Evolutionary conservation across 2,797 vertebrate species (phyloP).

Genomic region (Enteromius viviparus): DNA sequence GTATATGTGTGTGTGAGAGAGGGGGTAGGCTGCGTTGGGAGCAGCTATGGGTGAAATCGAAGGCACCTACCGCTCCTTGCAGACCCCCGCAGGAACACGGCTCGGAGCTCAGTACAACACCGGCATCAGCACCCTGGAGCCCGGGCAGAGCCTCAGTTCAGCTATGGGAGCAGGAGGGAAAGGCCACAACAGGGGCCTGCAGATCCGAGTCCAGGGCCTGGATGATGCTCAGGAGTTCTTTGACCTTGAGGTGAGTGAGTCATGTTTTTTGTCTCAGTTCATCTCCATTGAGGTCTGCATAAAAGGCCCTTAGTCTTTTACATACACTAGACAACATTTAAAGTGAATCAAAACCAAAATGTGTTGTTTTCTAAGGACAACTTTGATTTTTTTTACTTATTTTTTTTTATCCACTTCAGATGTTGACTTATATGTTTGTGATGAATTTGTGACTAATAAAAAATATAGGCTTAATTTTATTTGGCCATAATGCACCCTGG

Average conservation of each 20-base stretch:
- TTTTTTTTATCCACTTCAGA: too few relatives aligned
- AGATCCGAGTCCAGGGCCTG: slow-evolving; percentile 85
- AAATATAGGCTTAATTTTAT: not conserved
- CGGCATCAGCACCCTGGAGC: slow-evolving; percentile 91
- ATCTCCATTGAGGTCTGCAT: not conserved
- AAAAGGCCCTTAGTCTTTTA: not conserved
- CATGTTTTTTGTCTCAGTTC: not conserved
- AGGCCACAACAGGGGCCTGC: slow-evolving; percentile 74
- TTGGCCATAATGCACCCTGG: not conserved
- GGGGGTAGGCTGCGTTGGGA: slow-evolving; percentile 54
- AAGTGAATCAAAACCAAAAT: too few relatives aligned
- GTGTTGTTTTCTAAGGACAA: too few relatives aligned
- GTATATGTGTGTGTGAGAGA: slow-evolving; percentile 39
- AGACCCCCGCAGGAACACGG: slow-evolving; percentile 85
- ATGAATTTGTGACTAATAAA: not conserved
- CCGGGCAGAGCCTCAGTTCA: slow-evolving; percentile 80
- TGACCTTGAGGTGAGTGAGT: slow-evolving; percentile 87
- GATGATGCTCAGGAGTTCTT: slow-evolving; percentile 87
- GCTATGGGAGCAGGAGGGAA: slow-evolving; percentile 70
- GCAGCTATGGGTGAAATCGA: slow-evolving; percentile 91
- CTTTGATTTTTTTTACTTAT: too few relatives aligned
- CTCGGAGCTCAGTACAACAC: slow-evolving; percentile 81
- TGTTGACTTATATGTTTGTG: not conserved
- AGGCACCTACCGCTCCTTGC: slow-evolving; percentile 89
- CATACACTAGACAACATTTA: too few relatives aligned